Percentiles rank a stretch among this genome's conserved stretches.
These are phyloP conservation scores for Chloroceryle amazona DNA, from an alignment of 2,797 vertebrate genomes.

Conservation along the genomic window DNA sequence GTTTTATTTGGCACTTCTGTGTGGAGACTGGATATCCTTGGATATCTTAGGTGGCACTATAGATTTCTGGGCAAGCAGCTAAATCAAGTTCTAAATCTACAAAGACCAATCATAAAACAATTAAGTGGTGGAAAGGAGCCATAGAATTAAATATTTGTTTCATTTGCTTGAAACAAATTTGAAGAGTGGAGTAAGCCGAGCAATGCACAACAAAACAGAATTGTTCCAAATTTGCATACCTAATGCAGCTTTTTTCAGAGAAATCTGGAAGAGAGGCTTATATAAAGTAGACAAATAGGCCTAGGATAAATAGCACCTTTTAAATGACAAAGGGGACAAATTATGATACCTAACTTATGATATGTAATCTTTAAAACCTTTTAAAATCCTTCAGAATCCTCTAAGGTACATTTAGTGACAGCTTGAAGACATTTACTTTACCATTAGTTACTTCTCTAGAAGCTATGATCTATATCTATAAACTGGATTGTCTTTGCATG, in stretches of 20 bases:
- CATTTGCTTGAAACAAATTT: neutral
- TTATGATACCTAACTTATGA: neutral
- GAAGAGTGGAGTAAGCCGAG: neutral
- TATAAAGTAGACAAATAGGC: neutral
- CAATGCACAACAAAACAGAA: neutral
- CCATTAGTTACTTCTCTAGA: conserved; percentile 10
- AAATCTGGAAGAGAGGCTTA: neutral
- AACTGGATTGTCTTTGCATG: neutral
- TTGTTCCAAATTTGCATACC: neutral
- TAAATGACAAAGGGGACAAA: conserved; percentile 20
- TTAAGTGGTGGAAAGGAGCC: neutral
- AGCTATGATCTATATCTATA: neutral
- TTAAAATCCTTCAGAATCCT: conserved; percentile 29
- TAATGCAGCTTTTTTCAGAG: neutral
- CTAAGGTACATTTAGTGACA: conserved; percentile 30
- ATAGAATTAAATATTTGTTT: conserved; percentile 17
- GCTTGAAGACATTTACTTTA: neutral
- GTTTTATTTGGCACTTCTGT: neutral
- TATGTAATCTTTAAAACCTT: conserved; percentile 51
- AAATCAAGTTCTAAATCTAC: neutral
- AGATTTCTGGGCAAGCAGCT: neutral
- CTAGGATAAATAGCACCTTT: conserved; percentile 27
- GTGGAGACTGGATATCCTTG: neutral
- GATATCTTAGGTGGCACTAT: neutral
- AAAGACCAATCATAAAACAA: neutral